Evolutionary conservation across 1,140 invertebrate genomes (phyloP), one percentile per base, ranked within the genome.

Genomic region (Matsumurasca onukii): DNA sequence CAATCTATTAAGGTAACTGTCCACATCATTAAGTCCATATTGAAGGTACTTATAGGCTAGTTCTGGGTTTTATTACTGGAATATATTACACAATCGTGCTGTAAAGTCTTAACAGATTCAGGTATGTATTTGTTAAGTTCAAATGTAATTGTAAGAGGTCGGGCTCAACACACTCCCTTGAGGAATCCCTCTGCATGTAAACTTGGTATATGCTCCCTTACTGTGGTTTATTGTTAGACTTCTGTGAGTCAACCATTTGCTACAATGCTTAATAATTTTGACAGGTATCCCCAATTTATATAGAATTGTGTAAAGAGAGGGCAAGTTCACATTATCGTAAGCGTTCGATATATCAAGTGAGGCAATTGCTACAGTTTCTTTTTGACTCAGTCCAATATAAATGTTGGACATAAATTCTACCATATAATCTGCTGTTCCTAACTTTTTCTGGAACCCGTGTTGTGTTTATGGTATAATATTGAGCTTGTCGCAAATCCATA

Each of bases 141-240:
- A 51, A 51, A 51, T 51, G n/a, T 51, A 51, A 12, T 20, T 51
- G n/a, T 3, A 3, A 20, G 24, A 20, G 3, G 24, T 51, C n/a
- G 49, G 49, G 49, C 49, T 51, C 5, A 51, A 3, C 3, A 51
- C 49, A 51, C 49, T 51, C 24, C 49, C 49, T 22, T 51, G 49
- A n/a, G 49, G 49, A 12, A 51, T 51, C n/a, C 49, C 49, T 51
- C 49, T 51, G n/a, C 49, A 51, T 51, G n/a, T 51, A 3, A 22
- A 9, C n/a, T 22, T 51, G n/a, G 49, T 51, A 12, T 20, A 20
- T 51, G n/a, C n/a, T 5, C 24, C 3, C 3, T 3, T 3, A 9
- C 17, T 17, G 3, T 5, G 3, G n/a, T 5, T 20, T 9, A 51
- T 51, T 3, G 49, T 51, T 12, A 51, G n/a, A 9, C 24, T 3